These are phyloP conservation scores for Meiosimyza decipiens DNA, from an alignment of 2,888 invertebrate species.

Conservation along the genomic window DNA sequence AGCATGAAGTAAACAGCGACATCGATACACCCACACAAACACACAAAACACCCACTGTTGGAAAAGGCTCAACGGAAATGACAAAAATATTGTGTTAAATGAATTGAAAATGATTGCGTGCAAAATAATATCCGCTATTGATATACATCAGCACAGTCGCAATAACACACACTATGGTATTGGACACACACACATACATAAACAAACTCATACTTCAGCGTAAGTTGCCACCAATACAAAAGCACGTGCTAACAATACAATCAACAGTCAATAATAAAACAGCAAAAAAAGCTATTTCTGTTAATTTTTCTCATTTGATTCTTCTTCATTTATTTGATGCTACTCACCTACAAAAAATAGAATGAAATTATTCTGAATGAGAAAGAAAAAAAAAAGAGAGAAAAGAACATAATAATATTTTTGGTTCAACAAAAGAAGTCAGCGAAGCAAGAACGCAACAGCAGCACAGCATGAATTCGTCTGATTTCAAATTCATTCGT, in stretches of 20 bases:
- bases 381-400: too few species aligned
- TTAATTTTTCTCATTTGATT: not conserved
- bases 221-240: not conserved
- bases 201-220: not conserved
- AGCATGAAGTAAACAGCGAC: conserved; percentile 6
- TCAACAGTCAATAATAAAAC: conserved; percentile 56
- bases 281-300: conserved; percentile 19
- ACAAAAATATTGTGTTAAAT: conserved; percentile 33
- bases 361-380: too few species aligned
- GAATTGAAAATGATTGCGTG: conserved; percentile 40
- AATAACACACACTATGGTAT: not conserved
- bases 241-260: conserved; percentile 44
- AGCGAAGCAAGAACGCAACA: too few species aligned
- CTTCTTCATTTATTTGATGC: too few species aligned
- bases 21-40: conserved; percentile 14
- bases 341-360: too few species aligned
- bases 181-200: not conserved
- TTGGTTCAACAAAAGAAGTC: too few species aligned
- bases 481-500: too few species aligned
- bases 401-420: too few species aligned
- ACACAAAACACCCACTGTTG: conserved; percentile 11
- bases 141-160: conserved; percentile 10
- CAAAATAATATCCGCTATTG: conserved; percentile 34
- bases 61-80: conserved; percentile 2
- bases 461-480: too few species aligned